These are phyloP conservation scores for Bhutanitis thaidina DNA, from an alignment of 2,888 invertebrate species.

Conservation along the genomic window DNA sequence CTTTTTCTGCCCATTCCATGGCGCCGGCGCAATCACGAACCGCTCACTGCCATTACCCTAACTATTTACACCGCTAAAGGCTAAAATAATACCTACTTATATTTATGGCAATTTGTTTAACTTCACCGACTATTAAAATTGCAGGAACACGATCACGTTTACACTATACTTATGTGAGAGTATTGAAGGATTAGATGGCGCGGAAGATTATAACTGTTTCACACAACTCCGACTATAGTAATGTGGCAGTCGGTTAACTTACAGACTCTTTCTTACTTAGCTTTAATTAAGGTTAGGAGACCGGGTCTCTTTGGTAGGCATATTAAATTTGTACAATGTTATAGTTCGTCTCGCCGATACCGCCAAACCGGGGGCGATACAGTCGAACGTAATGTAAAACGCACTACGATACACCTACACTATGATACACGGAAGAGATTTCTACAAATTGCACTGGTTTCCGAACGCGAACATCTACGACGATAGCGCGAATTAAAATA, in stretches of 20 bases:
- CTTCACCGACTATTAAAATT: conserved; percentile 78
- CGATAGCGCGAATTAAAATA: conserved; percentile 73
- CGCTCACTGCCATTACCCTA: conserved; percentile 68
- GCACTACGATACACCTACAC: conserved; percentile 74
- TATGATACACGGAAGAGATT: conserved; percentile 78
- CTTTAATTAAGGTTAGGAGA: conserved; percentile 75
- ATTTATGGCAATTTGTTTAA: conserved; percentile 80
- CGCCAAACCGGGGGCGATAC: conserved; percentile 45
- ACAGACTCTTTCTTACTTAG: conserved; percentile 72
- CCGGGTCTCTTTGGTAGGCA: conserved; percentile 81
- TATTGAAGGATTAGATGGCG: conserved; percentile 75
- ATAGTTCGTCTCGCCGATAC: conserved; percentile 64
- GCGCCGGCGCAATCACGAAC: conserved; percentile 64
- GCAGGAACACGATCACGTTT: conserved; percentile 80
- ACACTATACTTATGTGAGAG: conserved; percentile 78
- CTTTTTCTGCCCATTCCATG: conserved; percentile 74
- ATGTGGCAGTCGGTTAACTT: conserved; percentile 61
- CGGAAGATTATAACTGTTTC: conserved; percentile 62
- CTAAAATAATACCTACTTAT: conserved; percentile 78
- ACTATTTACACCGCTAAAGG: conserved; percentile 75
- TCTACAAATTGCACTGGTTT: conserved; percentile 80
- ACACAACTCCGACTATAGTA: conserved; percentile 55
- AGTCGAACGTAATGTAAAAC: conserved; percentile 58
- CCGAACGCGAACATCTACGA: conserved; percentile 75
- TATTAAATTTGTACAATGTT: conserved; percentile 79